Conservation (phyloP, 2,113 vertebrate species). For the Siniperca chuatsi region DNA sequence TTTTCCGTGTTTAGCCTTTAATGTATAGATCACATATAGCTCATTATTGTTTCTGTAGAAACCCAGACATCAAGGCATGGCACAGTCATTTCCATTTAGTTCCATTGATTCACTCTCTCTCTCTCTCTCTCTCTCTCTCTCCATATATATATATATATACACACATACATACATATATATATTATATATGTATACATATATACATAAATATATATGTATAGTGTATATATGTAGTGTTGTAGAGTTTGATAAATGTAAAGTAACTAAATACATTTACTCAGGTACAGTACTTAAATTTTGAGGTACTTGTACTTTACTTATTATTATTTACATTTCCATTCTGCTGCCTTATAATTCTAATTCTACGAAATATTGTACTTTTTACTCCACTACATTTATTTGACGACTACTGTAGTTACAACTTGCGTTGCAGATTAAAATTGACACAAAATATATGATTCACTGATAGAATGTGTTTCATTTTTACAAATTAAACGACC, state of each 20-base stretch:
- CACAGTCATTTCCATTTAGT: conserved; percentile 21
- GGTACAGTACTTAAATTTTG: neutral
- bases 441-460: neutral
- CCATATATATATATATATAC: too few species aligned
- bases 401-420: neutral
- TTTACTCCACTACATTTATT: neutral
- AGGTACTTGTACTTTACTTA: neutral
- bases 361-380: neutral
- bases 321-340: neutral
- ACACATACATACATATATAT: too few species aligned
- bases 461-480: neutral
- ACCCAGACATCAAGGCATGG: conserved; percentile 32
- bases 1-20: conserved; percentile 45
- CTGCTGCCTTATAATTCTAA: neutral
- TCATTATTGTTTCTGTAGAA: conserved; percentile 44
- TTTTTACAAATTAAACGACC: neutral
- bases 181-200: too few species aligned
- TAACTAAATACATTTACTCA: neutral
- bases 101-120: conserved; percentile 6
- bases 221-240: neutral
- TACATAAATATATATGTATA: too few species aligned
- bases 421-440: neutral
- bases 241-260: neutral
- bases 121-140: too few species aligned
- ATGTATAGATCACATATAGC: conserved; percentile 43